Conservation (phyloP, 2,888 invertebrate species). For the Chrysotoxum bicinctum region DNA sequence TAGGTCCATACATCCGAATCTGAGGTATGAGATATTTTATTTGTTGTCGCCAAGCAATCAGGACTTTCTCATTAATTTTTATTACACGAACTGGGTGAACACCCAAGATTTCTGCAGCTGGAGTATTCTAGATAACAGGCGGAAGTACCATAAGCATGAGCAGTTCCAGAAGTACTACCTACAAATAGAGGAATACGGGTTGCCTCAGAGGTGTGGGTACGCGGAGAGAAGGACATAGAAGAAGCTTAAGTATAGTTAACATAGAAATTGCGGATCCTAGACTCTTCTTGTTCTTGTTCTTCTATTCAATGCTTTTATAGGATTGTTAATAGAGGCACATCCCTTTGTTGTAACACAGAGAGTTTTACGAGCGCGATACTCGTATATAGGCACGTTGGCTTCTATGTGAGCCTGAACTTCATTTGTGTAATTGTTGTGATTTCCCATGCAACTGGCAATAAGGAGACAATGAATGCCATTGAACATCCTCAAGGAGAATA, state of each 20-base stretch:
- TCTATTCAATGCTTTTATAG: conserved; percentile 16
- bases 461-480: conserved; percentile 50
- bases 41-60: conserved; percentile 40
- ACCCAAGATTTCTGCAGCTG: conserved; percentile 52
- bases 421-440: conserved; percentile 43
- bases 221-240: neutral
- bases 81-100: conserved; percentile 52
- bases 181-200: neutral
- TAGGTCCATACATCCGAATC: neutral
- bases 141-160: conserved; percentile 37
- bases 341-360: conserved; percentile 30
- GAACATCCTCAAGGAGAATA: conserved; percentile 49
- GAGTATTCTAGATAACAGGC: conserved; percentile 54
- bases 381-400: neutral
- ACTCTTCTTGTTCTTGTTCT: conserved; percentile 11
- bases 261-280: conserved; percentile 39
- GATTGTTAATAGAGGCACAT: conserved; percentile 45
- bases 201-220: neutral
- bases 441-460: conserved; percentile 41
- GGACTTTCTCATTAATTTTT: conserved; percentile 65
- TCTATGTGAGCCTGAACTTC: neutral
- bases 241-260: conserved; percentile 36
- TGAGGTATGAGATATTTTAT: neutral
- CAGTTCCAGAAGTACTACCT: conserved; percentile 2
- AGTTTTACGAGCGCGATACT: conserved; percentile 8